Evolutionary conservation across 2,797 vertebrate genomes (phyloP).

Genomic region (Distichodus sexfasciatus): DNA sequence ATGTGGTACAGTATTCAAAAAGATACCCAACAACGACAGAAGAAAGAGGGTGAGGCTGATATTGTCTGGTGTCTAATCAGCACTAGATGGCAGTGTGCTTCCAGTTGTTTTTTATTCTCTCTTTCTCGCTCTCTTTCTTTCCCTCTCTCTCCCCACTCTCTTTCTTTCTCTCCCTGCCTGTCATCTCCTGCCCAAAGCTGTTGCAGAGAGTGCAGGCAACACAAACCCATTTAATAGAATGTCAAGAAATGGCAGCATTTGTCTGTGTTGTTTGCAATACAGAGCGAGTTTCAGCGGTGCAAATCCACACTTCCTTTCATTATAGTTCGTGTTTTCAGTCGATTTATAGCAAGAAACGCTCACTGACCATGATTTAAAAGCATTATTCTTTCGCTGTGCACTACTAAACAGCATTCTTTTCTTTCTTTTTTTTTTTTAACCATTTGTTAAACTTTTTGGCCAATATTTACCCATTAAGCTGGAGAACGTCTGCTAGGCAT

Average conservation of each 20-base stretch:
- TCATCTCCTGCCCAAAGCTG: not conserved
- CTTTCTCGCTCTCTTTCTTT: not conserved
- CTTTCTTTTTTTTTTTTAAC: no score
- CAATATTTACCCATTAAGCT: no score
- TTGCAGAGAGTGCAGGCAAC: conserved; percentile 46
- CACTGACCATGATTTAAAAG: conserved; percentile 28
- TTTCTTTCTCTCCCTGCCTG: not conserved
- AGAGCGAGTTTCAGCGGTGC: conserved; percentile 62
- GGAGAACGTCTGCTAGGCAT: no score
- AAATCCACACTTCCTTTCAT: conserved; percentile 49
- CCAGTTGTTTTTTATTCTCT: conserved; percentile 4
- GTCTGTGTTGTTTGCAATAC: conserved; percentile 62
- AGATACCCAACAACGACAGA: no score
- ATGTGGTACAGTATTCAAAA: no score
- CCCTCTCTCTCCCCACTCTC: conserved; percentile 1
- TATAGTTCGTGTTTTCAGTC: conserved; percentile 28
- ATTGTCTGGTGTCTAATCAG: not conserved
- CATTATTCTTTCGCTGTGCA: conserved; percentile 4
- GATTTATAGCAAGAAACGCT: conserved; percentile 27
- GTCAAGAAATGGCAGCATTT: conserved; percentile 66
- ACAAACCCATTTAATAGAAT: conserved; percentile 67
- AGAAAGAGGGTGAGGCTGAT: not conserved
- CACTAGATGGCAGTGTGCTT: conserved; percentile 53
- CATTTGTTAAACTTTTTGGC: not conserved
- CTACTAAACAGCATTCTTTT: not conserved